Evolutionary conservation across 2,888 invertebrate species (phyloP), one percentile per base, ranked within the genome.

Genomic region (Anoplius nigerrimus): DNA sequence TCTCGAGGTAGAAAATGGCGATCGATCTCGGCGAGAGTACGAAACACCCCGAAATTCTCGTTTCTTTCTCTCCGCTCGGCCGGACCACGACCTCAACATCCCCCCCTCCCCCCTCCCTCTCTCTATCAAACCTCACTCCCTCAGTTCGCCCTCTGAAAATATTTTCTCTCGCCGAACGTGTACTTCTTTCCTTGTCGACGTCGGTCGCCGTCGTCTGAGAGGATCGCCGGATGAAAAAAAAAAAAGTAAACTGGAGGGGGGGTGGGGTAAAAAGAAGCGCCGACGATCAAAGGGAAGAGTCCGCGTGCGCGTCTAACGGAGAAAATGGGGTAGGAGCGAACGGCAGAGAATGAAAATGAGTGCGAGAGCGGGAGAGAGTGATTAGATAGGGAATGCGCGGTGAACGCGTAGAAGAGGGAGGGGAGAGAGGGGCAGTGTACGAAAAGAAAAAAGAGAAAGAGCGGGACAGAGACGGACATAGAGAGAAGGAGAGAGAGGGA

Each of bases 401-500:
- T 13, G 18, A 48, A 6, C 48, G 48, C 48, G 48, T 15, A n/a
- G 15, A 16, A 13, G 16, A n/a, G 6, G 48, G 15, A 8, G 48
- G 22, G n/a, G 61, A 61, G 8, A 13, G 6, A 42, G 42, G 42
- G 6, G 42, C 6, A 42, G 6, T 42, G 42, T 42, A 13, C 42
- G 42, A 6, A 13, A 42, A 42, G 6, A 13, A 18, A 18, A 18
- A 8, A 48, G 18, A 15, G 48, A 2, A 8, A 48, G 48, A 48
- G 48, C n/a, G 48, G 2, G 48, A 48, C n/a, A 8, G 18, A 48
- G 16, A 48, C 1, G 1, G 34, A 34, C n/a, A 48, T 2, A 5
- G 48, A 48, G 16, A 2, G 53, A 43, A 43, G 56, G 62, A 21
- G 52, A 56, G 34, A 51, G 43, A 66, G 64, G 53, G 61, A 48